phyloP scores from a whole-genome alignment of 2,888 invertebrate genomes.

The Ypsolopha scabrella region DNA sequence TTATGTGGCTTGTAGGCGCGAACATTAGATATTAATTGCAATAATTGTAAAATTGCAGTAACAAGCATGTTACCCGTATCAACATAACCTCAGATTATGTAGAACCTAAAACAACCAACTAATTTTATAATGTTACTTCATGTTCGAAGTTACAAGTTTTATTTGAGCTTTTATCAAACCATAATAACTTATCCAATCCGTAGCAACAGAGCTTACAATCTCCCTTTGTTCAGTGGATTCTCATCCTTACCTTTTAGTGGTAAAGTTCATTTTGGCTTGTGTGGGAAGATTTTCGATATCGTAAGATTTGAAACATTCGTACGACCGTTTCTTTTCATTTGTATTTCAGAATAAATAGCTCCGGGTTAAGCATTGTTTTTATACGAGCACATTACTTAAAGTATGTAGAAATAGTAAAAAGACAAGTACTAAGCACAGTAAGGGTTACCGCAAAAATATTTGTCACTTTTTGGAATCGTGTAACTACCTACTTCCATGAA shows the following conservation, averaged over 20 bases:
- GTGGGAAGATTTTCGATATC: background rate
- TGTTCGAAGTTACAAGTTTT: background rate
- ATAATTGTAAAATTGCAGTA: too few species aligned
- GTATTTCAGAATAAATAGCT: slow-evolving; percentile 55
- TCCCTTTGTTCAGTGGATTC: background rate
- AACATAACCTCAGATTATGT: too few species aligned
- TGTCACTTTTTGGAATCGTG: too few species aligned
- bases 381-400: slow-evolving; percentile 5
- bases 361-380: slow-evolving; percentile 27
- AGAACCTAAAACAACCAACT: too few species aligned
- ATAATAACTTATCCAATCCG: background rate
- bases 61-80: too few species aligned
- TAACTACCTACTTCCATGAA: too few species aligned
- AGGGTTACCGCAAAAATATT: too few species aligned
- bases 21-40: too few species aligned
- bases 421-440: too few species aligned
- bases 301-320: slow-evolving; percentile 6
- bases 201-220: background rate
- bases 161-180: background rate
- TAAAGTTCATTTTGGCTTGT: slow-evolving; percentile 16
- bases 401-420: too few species aligned
- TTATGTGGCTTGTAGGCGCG: too few species aligned
- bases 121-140: too few species aligned
- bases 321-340: slow-evolving; percentile 49
- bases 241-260: slow-evolving; percentile 9